phyloP scores from a whole-genome alignment of 2,797 vertebrate species.

The Notamacropus eugenii region DNA sequence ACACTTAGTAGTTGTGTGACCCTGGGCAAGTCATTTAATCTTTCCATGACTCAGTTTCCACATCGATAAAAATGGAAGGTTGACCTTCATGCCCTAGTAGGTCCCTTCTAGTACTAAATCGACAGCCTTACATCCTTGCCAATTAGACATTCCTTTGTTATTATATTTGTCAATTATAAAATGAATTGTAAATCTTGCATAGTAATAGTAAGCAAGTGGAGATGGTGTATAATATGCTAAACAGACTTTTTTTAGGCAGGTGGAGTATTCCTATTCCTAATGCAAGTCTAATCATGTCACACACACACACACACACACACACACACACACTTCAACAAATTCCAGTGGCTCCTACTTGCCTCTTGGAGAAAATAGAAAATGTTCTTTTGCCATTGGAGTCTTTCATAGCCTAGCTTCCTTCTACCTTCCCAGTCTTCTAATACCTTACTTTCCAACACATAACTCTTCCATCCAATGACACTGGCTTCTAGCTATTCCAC shows the following conservation, averaged over 20 bases:
- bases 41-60: not conserved
- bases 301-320: too few relatives aligned
- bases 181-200: not conserved
- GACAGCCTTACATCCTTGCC: not conserved
- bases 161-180: not conserved
- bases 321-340: not conserved
- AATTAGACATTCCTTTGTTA: not conserved
- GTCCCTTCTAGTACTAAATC: not conserved
- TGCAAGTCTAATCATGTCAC: not conserved
- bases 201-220: not conserved
- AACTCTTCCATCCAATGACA: not conserved
- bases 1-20: not conserved
- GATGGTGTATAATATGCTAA: not conserved
- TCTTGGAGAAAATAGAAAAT: not conserved
- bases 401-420: not conserved
- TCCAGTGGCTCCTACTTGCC: not conserved
- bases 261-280: not conserved
- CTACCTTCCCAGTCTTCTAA: not conserved
- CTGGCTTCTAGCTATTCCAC: not conserved
- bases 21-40: not conserved
- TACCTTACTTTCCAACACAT: not conserved
- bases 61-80: not conserved
- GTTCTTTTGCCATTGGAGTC: not conserved
- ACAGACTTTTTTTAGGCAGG: not conserved
- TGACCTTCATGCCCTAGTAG: not conserved